phyloP scores from a whole-genome alignment of 2,113 vertebrate genomes.

The Trichomycterus rosablanca region DNA sequence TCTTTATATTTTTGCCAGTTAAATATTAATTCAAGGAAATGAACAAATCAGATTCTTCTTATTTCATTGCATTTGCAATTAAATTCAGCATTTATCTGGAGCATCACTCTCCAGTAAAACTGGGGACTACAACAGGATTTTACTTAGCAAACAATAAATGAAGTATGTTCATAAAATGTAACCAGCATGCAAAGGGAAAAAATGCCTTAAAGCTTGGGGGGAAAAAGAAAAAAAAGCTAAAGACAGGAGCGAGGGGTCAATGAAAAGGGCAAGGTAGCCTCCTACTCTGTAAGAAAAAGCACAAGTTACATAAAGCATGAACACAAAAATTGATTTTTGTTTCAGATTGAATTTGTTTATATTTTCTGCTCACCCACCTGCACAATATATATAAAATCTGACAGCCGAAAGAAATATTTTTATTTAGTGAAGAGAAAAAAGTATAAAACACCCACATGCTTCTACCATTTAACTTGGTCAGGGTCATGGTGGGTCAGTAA shows the following conservation, averaged over 20 bases:
- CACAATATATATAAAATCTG: not conserved
- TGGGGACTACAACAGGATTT: not conserved
- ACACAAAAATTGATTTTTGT: not conserved
- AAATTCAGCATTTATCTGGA: slow-evolving; percentile 17
- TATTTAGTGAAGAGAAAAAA: slow-evolving; percentile 17
- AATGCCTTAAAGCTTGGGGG: not conserved
- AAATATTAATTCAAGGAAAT: no score
- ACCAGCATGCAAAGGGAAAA: not conserved
- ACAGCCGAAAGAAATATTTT: not conserved
- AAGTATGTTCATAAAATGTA: no score
- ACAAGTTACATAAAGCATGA: not conserved
- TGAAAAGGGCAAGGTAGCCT: slow-evolving; percentile 3
- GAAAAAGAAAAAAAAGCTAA: not conserved
- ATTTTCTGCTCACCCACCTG: not conserved
- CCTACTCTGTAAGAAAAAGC: not conserved
- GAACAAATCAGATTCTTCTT: no score
- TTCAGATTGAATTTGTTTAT: not conserved
- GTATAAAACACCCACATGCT: not conserved
- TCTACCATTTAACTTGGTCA: no score
- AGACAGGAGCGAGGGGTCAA: not conserved
- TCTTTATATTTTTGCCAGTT: no score
- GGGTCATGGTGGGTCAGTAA: no score
- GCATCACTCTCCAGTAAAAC: not conserved
- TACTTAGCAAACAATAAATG: not conserved
- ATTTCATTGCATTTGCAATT: slow-evolving; percentile 23